A percentile compares a stretch with the other conserved stretches of the same genome.
Evolutionary conservation across 2,888 invertebrate species (phyloP).

Genomic region (Sphaeridia pumilis): DNA sequence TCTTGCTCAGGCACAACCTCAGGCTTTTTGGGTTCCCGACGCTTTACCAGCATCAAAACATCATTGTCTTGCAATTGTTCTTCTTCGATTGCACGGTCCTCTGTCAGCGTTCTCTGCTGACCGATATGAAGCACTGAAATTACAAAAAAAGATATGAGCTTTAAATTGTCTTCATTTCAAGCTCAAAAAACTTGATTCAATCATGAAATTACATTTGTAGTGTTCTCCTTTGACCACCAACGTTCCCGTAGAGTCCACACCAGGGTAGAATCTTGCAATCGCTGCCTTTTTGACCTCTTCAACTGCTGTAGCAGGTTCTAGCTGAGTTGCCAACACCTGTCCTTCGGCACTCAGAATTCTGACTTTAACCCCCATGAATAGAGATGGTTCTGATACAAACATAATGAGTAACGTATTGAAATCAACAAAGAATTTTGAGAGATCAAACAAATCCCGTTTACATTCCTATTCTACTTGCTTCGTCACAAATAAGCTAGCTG

Average conservation of each 20-base stretch:
- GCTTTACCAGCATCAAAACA: slow-evolving; percentile 30
- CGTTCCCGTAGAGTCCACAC: slow-evolving; percentile 39
- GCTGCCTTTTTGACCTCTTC: slow-evolving; percentile 41
- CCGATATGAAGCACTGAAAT: slow-evolving; percentile 37
- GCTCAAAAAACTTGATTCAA: too few relatives aligned
- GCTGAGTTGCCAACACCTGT: slow-evolving; percentile 37
- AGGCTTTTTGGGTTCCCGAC: slow-evolving; percentile 9
- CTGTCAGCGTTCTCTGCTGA: slow-evolving; percentile 39
- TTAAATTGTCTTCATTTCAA: too few relatives aligned
- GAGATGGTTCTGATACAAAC: slow-evolving; percentile 40
- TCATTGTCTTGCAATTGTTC: slow-evolving; percentile 40
- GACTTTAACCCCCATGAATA: slow-evolving; percentile 37
- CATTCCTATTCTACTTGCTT: too few relatives aligned
- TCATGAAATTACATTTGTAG: slow-evolving; percentile 31
- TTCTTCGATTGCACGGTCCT: slow-evolving; percentile 39
- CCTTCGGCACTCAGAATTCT: slow-evolving; percentile 40
- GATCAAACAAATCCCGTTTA: too few relatives aligned
- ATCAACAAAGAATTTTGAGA: too few relatives aligned
- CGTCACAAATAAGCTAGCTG: too few relatives aligned
- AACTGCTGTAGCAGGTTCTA: slow-evolving; percentile 39
- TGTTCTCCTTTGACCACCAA: slow-evolving; percentile 36
- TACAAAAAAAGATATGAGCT: too few relatives aligned
- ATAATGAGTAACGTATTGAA: too few relatives aligned
- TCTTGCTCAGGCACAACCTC: slow-evolving; percentile 37
- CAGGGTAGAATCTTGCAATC: slow-evolving; percentile 40